Conservation (phyloP, 2,888 invertebrate species). For the Desoria tigrina region DNA sequence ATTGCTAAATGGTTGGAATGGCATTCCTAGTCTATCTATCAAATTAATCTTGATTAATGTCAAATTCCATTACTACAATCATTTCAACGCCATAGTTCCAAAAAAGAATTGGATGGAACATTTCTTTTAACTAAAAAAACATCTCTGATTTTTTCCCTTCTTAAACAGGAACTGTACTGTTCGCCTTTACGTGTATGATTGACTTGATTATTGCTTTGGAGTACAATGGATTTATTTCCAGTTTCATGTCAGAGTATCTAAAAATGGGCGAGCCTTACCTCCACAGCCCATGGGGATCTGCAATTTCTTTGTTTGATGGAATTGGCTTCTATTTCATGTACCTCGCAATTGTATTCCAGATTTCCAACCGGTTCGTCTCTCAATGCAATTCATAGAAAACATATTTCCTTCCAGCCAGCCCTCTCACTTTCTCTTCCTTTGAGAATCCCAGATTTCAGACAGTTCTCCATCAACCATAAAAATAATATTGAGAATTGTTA, state of each 20-base stretch:
- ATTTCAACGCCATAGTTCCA: too few species aligned
- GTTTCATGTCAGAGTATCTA: slow-evolving; percentile 52
- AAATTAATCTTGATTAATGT: too few species aligned
- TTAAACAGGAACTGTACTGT: slow-evolving; percentile 40
- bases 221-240: slow-evolving; percentile 47
- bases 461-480: too few species aligned
- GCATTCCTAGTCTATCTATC: too few species aligned
- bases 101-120: too few species aligned
- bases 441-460: too few species aligned
- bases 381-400: not conserved
- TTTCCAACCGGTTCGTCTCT: slow-evolving; percentile 45
- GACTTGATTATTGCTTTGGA: slow-evolving; percentile 51
- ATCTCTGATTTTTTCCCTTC: too few species aligned
- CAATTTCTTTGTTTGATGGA: slow-evolving; percentile 51
- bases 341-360: slow-evolving; percentile 41
- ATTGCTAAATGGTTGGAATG: not conserved
- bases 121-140: too few species aligned
- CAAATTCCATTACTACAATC: too few species aligned
- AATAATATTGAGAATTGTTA: too few species aligned
- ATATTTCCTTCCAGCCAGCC: not conserved
- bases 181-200: slow-evolving; percentile 49
- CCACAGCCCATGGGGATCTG: slow-evolving; percentile 48
- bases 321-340: slow-evolving; percentile 51
- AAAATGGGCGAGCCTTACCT: slow-evolving; percentile 51
- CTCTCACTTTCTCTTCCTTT: not conserved